Base-by-base conservation (phyloP, 1,140 invertebrate genomes). In the Adoxophyes honmai region DNA sequence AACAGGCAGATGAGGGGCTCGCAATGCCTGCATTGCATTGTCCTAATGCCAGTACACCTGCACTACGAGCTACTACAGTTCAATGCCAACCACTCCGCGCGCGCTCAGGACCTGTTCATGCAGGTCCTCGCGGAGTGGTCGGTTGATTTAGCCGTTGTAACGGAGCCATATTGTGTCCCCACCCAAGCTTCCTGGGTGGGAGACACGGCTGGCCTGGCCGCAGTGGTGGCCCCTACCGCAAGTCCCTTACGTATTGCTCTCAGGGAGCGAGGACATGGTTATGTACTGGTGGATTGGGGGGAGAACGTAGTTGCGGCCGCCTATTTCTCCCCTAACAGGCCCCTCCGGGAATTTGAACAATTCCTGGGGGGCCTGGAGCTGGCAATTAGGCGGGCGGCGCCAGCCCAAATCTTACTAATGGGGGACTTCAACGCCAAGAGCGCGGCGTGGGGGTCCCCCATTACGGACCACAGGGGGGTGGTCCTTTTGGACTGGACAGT, bases 91-190 rank as follows among this genome's bases (percentile, higher is more conserved):
- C n/a, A n/a, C n/a, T n/a, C n/a, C n/a, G n/a, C n/a, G n/a, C n/a
- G n/a, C n/a, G n/a, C n/a, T n/a, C n/a, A n/a, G n/a, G n/a, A n/a
- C n/a, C n/a, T n/a, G n/a, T n/a, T n/a, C n/a, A n/a, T n/a, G n/a
- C n/a, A n/a, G n/a, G n/a, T n/a, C n/a, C n/a, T n/a, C n/a, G n/a
- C n/a, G n/a, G n/a, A n/a, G n/a, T n/a, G n/a, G n/a, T n/a, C n/a
- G n/a, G n/a, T n/a, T n/a, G n/a, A n/a, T n/a, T n/a, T n/a, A n/a
- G 90, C 86, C 4, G 78, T 83, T 11, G 91, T 57, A 1, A 56
- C 55, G 0, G 55, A 57, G 39, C 55, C 55, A 0, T 57, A 57
- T 10, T 35, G 15, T 21, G 55, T 57, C 4, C 55, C 55, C 0
- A 0, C 38, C 34, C 2, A 28, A 18, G 15, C 14, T 0, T 7